These are phyloP conservation scores for Trogon surrucura DNA, from an alignment of 2,113 vertebrate genomes.

Conservation along the genomic window DNA sequence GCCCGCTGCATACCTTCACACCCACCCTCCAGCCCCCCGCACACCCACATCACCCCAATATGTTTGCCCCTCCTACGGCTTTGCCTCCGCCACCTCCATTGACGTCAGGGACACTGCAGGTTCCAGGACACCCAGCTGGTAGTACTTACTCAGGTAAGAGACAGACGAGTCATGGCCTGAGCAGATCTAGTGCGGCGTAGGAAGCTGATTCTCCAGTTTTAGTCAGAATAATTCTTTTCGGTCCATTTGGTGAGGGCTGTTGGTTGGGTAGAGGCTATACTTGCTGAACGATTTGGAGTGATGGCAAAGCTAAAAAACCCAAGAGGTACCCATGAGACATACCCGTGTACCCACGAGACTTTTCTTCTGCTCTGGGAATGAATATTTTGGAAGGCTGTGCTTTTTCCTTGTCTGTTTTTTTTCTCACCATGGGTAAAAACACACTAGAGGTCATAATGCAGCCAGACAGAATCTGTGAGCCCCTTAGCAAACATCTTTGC, in stretches of 20 bases:
- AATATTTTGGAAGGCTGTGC: background rate
- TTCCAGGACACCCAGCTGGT: conserved; percentile 93
- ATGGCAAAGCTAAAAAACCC: background rate
- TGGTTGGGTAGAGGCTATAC: background rate
- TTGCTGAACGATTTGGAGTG: accelerated
- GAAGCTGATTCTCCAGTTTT: accelerated
- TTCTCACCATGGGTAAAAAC: background rate
- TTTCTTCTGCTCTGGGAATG: background rate
- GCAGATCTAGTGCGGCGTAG: accelerated
- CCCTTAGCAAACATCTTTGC: background rate
- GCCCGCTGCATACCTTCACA: conserved; percentile 88
- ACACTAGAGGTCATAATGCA: background rate
- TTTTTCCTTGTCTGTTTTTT: background rate
- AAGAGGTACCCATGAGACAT: too few species aligned
- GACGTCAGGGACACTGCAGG: conserved; percentile 93
- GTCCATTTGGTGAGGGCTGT: background rate
- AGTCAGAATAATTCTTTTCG: background rate
- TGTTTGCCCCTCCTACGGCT: conserved; percentile 97
- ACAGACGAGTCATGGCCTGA: accelerated
- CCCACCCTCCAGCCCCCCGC: conserved; percentile 88
- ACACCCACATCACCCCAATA: conserved; percentile 97
- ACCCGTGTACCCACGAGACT: too few species aligned
- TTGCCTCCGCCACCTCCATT: conserved; percentile 96
- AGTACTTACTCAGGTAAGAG: conserved; percentile 92
- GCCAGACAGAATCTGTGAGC: background rate